Evolutionary conservation across 1,140 invertebrate genomes (phyloP).

Genomic region (Neodiprion lecontei): DNA sequence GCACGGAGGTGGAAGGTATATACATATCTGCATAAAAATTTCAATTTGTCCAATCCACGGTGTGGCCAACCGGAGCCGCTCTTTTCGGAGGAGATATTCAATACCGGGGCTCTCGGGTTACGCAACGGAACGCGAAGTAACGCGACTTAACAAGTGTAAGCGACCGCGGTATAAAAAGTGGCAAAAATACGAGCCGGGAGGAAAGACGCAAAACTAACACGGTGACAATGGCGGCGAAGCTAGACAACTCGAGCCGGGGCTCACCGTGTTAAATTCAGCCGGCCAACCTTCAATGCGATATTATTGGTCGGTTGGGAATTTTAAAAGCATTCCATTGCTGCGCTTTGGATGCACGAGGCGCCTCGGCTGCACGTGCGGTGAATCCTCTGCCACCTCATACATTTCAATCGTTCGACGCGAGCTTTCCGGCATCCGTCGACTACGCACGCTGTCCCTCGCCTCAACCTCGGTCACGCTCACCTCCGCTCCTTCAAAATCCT

Average conservation of each 20-base stretch:
- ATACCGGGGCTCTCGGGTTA: no score
- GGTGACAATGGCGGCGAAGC: background rate
- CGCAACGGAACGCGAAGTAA: background rate
- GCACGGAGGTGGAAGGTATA: no score
- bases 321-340: constrained; percentile 21
- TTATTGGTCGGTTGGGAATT: constrained; percentile 17
- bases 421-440: background rate
- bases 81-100: no score
- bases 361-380: constrained; percentile 22
- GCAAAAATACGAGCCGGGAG: background rate
- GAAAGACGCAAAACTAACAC: background rate
- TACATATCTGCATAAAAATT: no score
- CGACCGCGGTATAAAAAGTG: background rate
- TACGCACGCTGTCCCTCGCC: no score
- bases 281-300: background rate
- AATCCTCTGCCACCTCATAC: constrained; percentile 26
- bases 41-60: no score
- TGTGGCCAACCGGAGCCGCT: no score
- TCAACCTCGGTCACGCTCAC: no score
- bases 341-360: constrained; percentile 18
- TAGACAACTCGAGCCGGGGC: background rate
- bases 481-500: no score
- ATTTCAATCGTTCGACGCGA: constrained; percentile 21
- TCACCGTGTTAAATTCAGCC: background rate
- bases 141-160: background rate